Percentiles rank a stretch among this genome's conserved stretches.
These are phyloP conservation scores for Alsophila aescularia DNA, from an alignment of 2,888 invertebrate genomes.

Conservation along the genomic window DNA sequence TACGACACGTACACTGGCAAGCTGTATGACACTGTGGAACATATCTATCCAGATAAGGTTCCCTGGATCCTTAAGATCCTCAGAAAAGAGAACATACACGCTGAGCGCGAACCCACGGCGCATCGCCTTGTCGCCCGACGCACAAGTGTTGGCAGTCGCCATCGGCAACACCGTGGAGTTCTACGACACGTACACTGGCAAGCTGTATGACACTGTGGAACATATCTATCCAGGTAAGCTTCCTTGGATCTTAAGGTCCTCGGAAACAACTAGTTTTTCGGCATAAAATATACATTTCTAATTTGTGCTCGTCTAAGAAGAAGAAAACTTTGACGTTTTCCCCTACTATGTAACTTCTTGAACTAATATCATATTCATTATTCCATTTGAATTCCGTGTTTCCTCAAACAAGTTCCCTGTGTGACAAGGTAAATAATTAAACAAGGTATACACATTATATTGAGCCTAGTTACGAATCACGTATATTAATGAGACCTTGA, in stretches of 20 bases:
- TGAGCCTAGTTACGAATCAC: conserved; percentile 12
- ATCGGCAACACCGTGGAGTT: conserved; percentile 86
- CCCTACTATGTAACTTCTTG: not conserved
- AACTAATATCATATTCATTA: conserved; percentile 7
- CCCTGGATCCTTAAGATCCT: too few relatives aligned
- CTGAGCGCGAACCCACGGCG: conserved; percentile 81
- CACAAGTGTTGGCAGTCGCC: conserved; percentile 90
- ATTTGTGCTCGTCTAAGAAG: too few relatives aligned
- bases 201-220: conserved; percentile 87
- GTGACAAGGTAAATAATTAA: conserved; percentile 20
- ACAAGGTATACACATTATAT: too few relatives aligned
- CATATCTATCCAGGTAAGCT: conserved; percentile 85
- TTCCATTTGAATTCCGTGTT: conserved; percentile 20
- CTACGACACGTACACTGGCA: conserved; percentile 88
- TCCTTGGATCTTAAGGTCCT: too few relatives aligned
- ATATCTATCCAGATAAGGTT: conserved; percentile 84
- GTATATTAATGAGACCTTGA: conserved; percentile 30
- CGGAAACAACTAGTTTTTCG: too few relatives aligned
- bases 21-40: conserved; percentile 87
- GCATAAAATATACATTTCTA: too few relatives aligned
- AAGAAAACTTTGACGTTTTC: too few relatives aligned
- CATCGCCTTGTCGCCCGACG: conserved; percentile 91
- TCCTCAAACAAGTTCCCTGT: conserved; percentile 25
- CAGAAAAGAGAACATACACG: conserved; percentile 86
- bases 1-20: conserved; percentile 88